Conservation (phyloP, 2,113 vertebrate genomes). For the Cyanoliseus patagonus region DNA sequence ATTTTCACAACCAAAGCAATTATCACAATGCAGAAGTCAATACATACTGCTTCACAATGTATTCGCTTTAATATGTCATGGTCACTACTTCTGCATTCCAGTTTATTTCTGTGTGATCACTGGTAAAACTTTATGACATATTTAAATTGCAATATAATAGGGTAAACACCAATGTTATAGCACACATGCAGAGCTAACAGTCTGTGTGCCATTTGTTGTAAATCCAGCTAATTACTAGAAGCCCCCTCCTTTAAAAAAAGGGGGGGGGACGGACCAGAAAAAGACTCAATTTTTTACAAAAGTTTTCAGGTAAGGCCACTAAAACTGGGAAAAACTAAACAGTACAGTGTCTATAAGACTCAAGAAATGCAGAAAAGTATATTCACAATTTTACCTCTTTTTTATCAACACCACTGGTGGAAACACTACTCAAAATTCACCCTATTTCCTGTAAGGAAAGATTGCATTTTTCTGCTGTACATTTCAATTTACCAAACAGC, state of each 20-base stretch:
- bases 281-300: neutral
- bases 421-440: neutral
- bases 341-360: neutral
- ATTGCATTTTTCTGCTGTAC: neutral
- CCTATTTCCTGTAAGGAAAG: neutral
- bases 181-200: constrained; percentile 93
- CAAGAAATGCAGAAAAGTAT: accelerated
- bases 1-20: constrained; percentile 42
- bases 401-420: neutral
- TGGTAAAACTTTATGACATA: constrained; percentile 80
- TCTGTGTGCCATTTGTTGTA: constrained; percentile 95
- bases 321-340: neutral
- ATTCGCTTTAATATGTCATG: constrained; percentile 45
- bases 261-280: neutral
- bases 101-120: constrained; percentile 67
- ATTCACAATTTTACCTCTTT: neutral
- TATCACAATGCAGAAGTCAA: constrained; percentile 36
- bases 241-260: constrained; percentile 41
- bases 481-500: neutral
- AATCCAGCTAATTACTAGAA: constrained; percentile 87
- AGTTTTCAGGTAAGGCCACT: constrained; percentile 48
- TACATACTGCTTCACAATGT: neutral
- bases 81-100: constrained; percentile 24
- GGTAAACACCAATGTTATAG: constrained; percentile 85
- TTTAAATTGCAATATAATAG: constrained; percentile 86